Conservation (phyloP, 2,888 invertebrate species). For the Drosophila ezoana region DNA sequence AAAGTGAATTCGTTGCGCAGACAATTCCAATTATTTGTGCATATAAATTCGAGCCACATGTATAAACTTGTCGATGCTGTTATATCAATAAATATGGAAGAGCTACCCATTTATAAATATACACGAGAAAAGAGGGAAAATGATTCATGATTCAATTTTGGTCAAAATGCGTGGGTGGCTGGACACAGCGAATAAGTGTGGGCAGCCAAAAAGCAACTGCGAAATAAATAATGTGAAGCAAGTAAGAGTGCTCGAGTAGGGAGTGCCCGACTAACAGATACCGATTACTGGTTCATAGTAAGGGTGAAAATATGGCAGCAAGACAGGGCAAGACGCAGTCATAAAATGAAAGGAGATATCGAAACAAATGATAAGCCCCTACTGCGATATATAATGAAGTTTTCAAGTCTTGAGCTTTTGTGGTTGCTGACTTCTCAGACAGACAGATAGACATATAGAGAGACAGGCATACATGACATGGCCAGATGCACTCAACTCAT, state of each 20-base stretch:
- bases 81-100: conserved; percentile 40
- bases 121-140: conserved; percentile 24
- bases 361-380: too few species aligned
- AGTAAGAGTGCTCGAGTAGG: too few species aligned
- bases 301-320: too few species aligned
- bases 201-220: conserved; percentile 45
- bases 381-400: too few species aligned
- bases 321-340: too few species aligned
- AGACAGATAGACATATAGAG: too few species aligned
- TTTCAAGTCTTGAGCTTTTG: too few species aligned
- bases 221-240: conserved; percentile 51
- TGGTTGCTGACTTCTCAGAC: too few species aligned
- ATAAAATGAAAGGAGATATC: too few species aligned
- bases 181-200: conserved; percentile 38
- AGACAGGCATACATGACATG: too few species aligned
- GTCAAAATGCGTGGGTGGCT: conserved; percentile 59
- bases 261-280: background rate
- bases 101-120: conserved; percentile 60
- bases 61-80: conserved; percentile 34
- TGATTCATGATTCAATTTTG: conserved; percentile 50
- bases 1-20: conserved; percentile 24
- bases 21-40: conserved; percentile 30
- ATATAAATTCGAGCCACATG: conserved; percentile 3
- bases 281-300: too few species aligned
- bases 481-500: too few species aligned